These are phyloP conservation scores for Cololabis saira DNA, from an alignment of 2,113 vertebrate species.

Conservation along the genomic window DNA sequence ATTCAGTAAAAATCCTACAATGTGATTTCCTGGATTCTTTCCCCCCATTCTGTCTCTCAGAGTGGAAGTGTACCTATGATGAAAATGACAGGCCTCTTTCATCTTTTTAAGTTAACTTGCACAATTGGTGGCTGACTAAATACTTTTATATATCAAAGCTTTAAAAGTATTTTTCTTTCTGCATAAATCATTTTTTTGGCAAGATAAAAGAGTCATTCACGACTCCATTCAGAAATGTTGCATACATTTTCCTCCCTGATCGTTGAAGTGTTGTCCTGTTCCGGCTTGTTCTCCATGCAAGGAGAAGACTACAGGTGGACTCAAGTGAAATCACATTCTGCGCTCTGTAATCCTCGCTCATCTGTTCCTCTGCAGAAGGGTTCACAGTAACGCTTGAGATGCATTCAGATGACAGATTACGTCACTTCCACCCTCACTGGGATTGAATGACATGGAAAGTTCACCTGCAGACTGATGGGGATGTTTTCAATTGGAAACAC, in stretches of 20 bases:
- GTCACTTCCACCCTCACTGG: constrained; percentile 8
- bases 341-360: constrained; percentile 23
- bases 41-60: no score
- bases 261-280: constrained; percentile 56
- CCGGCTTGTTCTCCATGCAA: constrained; percentile 55
- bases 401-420: constrained; percentile 37
- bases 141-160: no score
- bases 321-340: constrained; percentile 16
- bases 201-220: constrained; percentile 40
- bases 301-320: constrained; percentile 28
- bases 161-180: constrained; percentile 16
- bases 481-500: constrained; percentile 14
- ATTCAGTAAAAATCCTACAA: no score
- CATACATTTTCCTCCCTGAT: constrained; percentile 48
- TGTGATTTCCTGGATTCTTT: no score
- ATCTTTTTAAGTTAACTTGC: no score
- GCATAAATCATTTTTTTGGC: constrained; percentile 56
- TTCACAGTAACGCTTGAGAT: constrained; percentile 13
- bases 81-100: no score
- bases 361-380: constrained; percentile 26
- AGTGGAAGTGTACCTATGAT: no score
- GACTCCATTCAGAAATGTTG: constrained; percentile 34
- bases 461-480: constrained; percentile 43
- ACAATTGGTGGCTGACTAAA: no score
- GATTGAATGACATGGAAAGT: constrained; percentile 30